Conservation (phyloP, 2,888 invertebrate genomes). For the Acleris sparsana region DNA sequence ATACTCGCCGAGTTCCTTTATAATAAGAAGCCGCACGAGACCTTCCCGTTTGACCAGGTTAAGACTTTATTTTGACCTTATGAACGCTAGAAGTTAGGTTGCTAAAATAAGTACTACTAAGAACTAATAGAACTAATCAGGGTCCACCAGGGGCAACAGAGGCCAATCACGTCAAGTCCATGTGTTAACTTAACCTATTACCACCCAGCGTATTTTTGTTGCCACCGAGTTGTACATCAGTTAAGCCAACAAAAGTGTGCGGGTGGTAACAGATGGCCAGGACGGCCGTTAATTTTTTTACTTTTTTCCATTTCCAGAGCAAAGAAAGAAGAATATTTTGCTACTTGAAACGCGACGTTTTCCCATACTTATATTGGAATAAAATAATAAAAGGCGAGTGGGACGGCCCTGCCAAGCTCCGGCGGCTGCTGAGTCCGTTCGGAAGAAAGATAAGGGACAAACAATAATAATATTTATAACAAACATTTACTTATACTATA, state of each 20-base stretch:
- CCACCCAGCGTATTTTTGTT: no score
- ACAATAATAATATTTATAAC: slow-evolving; percentile 22
- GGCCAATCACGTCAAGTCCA: no score
- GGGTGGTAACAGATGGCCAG: no score
- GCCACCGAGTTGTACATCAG: no score
- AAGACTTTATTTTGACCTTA: slow-evolving; percentile 41
- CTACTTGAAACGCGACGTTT: slow-evolving; percentile 89
- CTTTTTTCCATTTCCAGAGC: slow-evolving; percentile 61
- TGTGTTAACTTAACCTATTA: no score
- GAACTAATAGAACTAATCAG: no score
- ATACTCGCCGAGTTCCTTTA: slow-evolving; percentile 97
- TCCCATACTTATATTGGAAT: slow-evolving; percentile 95
- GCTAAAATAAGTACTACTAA: no score
- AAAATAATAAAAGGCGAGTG: slow-evolving; percentile 91
- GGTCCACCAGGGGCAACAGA: no score
- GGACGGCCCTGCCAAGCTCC: slow-evolving; percentile 87
- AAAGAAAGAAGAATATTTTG: slow-evolving; percentile 86
- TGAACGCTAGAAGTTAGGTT: no score
- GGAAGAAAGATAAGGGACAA: slow-evolving; percentile 39
- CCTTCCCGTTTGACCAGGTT: slow-evolving; percentile 94
- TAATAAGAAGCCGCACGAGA: slow-evolving; percentile 90
- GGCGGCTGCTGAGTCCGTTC: slow-evolving; percentile 77
- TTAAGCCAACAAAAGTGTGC: no score
- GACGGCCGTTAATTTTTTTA: no score
- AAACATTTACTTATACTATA: background rate